Evolutionary conservation across 2,888 invertebrate genomes (phyloP).

Genomic region (Ennomos fuscantarius): DNA sequence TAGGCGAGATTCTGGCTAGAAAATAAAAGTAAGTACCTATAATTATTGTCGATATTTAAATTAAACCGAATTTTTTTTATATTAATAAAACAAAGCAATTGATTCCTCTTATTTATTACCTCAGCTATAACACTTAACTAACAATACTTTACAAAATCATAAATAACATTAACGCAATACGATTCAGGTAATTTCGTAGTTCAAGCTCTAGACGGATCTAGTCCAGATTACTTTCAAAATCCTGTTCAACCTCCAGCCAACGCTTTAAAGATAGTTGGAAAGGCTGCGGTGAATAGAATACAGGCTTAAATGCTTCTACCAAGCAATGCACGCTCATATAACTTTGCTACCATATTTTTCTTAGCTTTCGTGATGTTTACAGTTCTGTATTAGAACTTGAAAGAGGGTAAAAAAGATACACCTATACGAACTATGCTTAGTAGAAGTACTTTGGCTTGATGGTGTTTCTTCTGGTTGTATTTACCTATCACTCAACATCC

Average conservation of each 20-base stretch:
- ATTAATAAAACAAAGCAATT: conserved; percentile 40
- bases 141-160: conserved; percentile 58
- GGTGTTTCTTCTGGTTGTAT: too few relatives aligned
- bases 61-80: neutral
- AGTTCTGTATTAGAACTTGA: too few relatives aligned
- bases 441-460: too few relatives aligned
- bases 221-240: conserved; percentile 32
- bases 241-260: conserved; percentile 16
- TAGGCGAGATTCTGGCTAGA: too few relatives aligned
- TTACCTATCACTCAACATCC: too few relatives aligned
- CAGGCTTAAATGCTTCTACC: conserved; percentile 1
- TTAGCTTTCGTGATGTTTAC: too few relatives aligned
- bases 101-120: conserved; percentile 83
- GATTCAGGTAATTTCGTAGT: conserved; percentile 59
- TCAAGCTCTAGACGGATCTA: conserved; percentile 49
- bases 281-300: neutral
- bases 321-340: too few relatives aligned
- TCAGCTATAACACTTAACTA: conserved; percentile 71
- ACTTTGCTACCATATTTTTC: too few relatives aligned
- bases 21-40: too few relatives aligned
- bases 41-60: neutral
- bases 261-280: conserved; percentile 3
- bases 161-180: conserved; percentile 57
- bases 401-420: too few relatives aligned
- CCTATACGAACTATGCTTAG: too few relatives aligned